Base-by-base conservation (phyloP, 1,140 invertebrate species). In the Calosoma granatense region DNA sequence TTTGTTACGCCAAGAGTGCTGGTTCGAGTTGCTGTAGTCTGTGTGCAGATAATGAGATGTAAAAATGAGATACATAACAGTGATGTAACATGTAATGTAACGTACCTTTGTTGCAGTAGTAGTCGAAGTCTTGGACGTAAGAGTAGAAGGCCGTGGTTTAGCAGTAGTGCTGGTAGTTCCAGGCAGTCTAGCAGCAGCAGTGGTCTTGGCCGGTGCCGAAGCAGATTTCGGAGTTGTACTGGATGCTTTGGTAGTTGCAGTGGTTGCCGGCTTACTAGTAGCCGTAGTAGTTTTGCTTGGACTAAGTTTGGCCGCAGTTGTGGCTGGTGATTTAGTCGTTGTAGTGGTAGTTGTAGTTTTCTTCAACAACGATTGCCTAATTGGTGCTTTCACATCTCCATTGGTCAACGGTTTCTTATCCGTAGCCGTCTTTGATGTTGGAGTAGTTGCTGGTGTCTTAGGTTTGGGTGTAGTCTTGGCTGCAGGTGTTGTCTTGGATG, bases 321-420 rank as follows among this genome's bases (percentile, higher is more conserved):
- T 22, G 53, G 59, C 55, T 2, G 51, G 53, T 15, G 61, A 55
- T 12, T 56, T 20, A 22, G 55, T 53, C 3, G 60, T 20, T 17
- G 59, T 58, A 4, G 54, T 15, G 19, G 59, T 12, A 1, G 58
- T 54, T 3, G 63, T 56, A 6, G 63, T n/a, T 61, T 63, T 61
- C 0, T 56, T 43, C 0, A 57, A 9, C 54, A 61, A 55, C 1
- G 59, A 15, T 2, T 60, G 20, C 60, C 67, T 74, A 12, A 55
- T 61, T 0, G 60, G n/a, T 2, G 63, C 22, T 60, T 76, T 78
- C 0, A 74, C 71, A 21, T 81, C 79, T 9, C 79, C 79, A 61
- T 80, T 82, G 0, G 72, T 63, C 1, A 75, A 57, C 0, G 76
- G 65, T 61, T 79, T 81, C 54, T 75, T 74, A 0, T 62, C 51